These are phyloP conservation scores for Syrmaticus mikado DNA, from an alignment of 2,113 vertebrate genomes.

Conservation along the genomic window DNA sequence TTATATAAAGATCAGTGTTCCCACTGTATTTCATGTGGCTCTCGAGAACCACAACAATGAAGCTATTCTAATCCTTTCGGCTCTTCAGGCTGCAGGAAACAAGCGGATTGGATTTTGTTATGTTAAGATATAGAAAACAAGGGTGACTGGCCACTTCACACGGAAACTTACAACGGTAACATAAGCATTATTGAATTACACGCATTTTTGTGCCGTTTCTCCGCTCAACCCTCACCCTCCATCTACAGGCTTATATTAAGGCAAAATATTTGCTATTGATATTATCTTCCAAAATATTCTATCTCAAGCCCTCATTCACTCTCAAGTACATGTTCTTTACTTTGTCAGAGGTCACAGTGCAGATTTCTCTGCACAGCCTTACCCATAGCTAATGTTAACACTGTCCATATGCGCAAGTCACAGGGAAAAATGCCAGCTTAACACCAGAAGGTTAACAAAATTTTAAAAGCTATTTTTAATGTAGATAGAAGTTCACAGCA, in stretches of 20 bases:
- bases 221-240: background rate
- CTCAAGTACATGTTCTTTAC: background rate
- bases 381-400: background rate
- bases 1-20: background rate
- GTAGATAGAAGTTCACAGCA: background rate
- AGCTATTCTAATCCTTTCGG: background rate
- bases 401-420: background rate
- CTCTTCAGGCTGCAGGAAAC: background rate
- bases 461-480: slow-evolving; percentile 27
- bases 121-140: background rate
- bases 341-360: background rate
- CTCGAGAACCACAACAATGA: background rate
- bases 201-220: background rate
- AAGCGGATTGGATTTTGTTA: background rate
- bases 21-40: background rate
- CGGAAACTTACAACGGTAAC: background rate
- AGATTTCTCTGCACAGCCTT: background rate
- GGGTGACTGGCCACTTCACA: background rate
- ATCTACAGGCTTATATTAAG: background rate
- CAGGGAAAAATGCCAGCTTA: slow-evolving; percentile 13
- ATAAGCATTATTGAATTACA: background rate
- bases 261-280: background rate
- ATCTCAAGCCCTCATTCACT: background rate
- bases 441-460: background rate
- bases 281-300: background rate